Evolutionary conservation across 2,888 invertebrate species (phyloP).

Genomic region (Caenorhabditis afra): DNA sequence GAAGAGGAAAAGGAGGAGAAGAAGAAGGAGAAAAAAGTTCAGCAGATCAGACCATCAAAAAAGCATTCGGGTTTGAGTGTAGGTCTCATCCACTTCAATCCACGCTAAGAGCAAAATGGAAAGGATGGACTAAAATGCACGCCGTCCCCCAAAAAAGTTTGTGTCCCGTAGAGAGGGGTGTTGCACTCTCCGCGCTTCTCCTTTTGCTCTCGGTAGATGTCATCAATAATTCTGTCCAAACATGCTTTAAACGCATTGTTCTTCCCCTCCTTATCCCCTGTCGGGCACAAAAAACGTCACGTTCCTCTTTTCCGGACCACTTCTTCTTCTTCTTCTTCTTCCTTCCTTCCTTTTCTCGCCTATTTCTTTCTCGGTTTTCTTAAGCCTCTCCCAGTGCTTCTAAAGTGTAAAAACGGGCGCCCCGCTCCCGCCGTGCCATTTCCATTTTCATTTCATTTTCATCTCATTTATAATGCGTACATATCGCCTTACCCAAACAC

Average conservation of each 20-base stretch:
- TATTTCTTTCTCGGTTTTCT: conserved; percentile 7
- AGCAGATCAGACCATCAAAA: conserved; percentile 38
- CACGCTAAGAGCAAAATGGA: conserved; percentile 1
- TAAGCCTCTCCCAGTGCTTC: neutral
- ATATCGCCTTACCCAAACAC: conserved; percentile 31
- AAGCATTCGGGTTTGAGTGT: conserved; percentile 3
- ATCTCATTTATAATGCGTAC: conserved; percentile 48
- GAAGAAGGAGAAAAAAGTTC: conserved; percentile 35
- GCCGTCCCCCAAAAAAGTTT: conserved; percentile 29
- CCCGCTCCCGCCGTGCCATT: conserved; percentile 15
- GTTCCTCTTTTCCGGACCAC: conserved; percentile 45
- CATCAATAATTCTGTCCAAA: conserved; percentile 62
- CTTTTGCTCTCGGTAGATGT: conserved; percentile 47
- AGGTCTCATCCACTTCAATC: conserved; percentile 36
- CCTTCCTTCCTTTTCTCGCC: conserved; percentile 24
- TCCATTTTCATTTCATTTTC: conserved; percentile 39
- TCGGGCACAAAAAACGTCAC: conserved; percentile 48
- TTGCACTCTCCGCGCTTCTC: conserved; percentile 30
- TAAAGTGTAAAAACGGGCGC: too few relatives aligned
- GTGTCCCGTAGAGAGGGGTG: conserved; percentile 14
- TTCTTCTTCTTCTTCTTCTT: too few relatives aligned
- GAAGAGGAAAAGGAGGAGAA: neutral
- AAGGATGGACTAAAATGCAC: conserved; percentile 6
- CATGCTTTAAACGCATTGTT: conserved; percentile 60
- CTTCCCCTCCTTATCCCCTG: conserved; percentile 44